These are phyloP conservation scores for Drosophila limbata DNA, from an alignment of 2,888 invertebrate genomes.

Conservation along the genomic window DNA sequence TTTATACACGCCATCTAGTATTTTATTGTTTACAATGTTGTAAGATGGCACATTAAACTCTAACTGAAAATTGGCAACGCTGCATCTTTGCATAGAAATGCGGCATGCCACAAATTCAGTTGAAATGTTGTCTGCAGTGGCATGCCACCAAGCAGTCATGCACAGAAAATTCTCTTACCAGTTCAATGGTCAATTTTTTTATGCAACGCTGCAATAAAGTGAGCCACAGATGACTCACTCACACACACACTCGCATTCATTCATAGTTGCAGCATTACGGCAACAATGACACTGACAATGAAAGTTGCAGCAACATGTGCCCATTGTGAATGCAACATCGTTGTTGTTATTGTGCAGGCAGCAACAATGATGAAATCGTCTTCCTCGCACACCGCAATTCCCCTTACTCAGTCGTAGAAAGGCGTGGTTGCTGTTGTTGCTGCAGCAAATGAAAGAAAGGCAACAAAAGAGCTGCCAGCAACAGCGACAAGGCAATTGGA, in stretches of 20 bases:
- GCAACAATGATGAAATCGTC: conserved; percentile 64
- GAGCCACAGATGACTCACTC: conserved; percentile 40
- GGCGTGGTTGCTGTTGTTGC: conserved; percentile 32
- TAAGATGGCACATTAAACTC: background rate
- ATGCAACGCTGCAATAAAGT: conserved; percentile 57
- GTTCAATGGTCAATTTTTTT: conserved; percentile 73
- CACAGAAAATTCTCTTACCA: conserved; percentile 55
- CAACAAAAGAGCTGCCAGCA: conserved; percentile 37
- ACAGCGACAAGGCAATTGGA: conserved; percentile 22
- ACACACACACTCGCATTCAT: background rate
- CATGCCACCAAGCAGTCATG: conserved; percentile 27
- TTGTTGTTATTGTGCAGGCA: conserved; percentile 58
- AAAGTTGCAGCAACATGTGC: conserved; percentile 65
- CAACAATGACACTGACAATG: conserved; percentile 80
- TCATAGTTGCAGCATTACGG: conserved; percentile 27
- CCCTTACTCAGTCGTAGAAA: background rate
- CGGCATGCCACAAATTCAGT: conserved; percentile 6
- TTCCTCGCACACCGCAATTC: conserved; percentile 26
- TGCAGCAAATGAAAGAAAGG: conserved; percentile 26
- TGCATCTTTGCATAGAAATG: conserved; percentile 23
- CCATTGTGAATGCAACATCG: conserved; percentile 54
- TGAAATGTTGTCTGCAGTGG: conserved; percentile 36
- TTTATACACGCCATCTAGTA: background rate
- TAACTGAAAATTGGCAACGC: conserved; percentile 31
- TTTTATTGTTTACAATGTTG: background rate